These are phyloP conservation scores for Choloepus hoffmanni DNA, from an alignment of 2,113 vertebrate genomes.

Conservation along the genomic window DNA sequence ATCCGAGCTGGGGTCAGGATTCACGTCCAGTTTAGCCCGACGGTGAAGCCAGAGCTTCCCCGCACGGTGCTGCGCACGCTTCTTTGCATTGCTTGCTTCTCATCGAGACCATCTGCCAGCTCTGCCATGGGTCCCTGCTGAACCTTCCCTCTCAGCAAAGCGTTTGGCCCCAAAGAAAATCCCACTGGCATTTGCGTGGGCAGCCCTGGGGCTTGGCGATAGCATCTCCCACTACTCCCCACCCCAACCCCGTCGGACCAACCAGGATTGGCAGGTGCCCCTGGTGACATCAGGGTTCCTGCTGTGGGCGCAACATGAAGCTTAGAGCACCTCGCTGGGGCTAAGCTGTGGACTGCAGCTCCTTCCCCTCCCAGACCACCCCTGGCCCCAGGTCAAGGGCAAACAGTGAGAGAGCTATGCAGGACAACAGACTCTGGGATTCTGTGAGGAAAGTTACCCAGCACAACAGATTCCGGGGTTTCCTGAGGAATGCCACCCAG, in stretches of 20 bases:
- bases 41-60: background rate
- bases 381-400: background rate
- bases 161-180: background rate
- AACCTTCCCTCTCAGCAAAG: background rate
- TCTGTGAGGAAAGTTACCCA: background rate
- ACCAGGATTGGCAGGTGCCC: background rate
- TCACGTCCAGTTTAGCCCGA: background rate
- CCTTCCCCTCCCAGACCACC: background rate
- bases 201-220: background rate
- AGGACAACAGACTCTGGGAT: background rate
- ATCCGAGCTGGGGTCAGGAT: background rate
- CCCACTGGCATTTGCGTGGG: background rate
- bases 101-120: background rate
- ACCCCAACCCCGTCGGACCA: background rate
- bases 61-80: fast-evolving
- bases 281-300: background rate
- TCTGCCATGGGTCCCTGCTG: background rate
- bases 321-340: background rate
- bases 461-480: background rate
- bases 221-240: background rate
- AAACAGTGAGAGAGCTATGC: background rate
- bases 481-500: background rate
- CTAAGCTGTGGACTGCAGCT: background rate
- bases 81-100: background rate
- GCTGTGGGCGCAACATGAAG: background rate